A percentile compares a stretch with the other conserved stretches of the same genome.
phyloP scores from a whole-genome alignment of 2,888 invertebrate genomes.

The Macaria notata region DNA sequence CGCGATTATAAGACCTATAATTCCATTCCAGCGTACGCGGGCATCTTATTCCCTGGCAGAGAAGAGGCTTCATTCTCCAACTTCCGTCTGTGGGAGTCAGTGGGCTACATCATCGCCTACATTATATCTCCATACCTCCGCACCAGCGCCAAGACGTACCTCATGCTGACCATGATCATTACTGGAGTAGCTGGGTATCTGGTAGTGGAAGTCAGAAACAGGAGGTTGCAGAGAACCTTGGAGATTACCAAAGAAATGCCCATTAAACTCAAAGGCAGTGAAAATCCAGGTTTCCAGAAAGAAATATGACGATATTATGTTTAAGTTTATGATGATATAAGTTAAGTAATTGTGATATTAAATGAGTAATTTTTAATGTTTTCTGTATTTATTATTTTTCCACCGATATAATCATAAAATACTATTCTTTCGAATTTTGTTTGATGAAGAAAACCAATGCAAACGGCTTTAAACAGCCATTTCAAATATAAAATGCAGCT shows the following conservation, averaged over 20 bases:
- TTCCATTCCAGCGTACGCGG: constrained; percentile 79
- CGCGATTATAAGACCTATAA: too few relatives aligned
- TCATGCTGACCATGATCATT: constrained; percentile 70
- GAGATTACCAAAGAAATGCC: constrained; percentile 36
- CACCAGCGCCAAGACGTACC: constrained; percentile 77
- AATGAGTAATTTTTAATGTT: not conserved
- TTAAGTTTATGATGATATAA: not conserved
- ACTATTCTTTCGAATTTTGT: too few relatives aligned
- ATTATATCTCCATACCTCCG: constrained; percentile 78
- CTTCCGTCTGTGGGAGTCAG: constrained; percentile 86
- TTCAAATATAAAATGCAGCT: too few relatives aligned
- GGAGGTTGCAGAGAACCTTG: constrained; percentile 41
- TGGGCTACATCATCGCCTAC: constrained; percentile 85
- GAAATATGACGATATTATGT: constrained; percentile 1
- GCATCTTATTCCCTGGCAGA: constrained; percentile 83
- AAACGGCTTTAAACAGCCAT: too few relatives aligned
- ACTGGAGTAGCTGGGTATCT: constrained; percentile 80
- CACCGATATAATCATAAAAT: not conserved
- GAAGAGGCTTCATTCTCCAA: constrained; percentile 87
- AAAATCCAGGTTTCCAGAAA: constrained; percentile 63
- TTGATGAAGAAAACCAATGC: too few relatives aligned
- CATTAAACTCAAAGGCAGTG: constrained; percentile 50
- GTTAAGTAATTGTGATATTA: not conserved
- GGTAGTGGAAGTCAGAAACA: constrained; percentile 59
- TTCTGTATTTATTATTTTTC: not conserved